Evolutionary conservation across 1,140 invertebrate genomes (phyloP).

Genomic region (Philotrypesis tridentata): DNA sequence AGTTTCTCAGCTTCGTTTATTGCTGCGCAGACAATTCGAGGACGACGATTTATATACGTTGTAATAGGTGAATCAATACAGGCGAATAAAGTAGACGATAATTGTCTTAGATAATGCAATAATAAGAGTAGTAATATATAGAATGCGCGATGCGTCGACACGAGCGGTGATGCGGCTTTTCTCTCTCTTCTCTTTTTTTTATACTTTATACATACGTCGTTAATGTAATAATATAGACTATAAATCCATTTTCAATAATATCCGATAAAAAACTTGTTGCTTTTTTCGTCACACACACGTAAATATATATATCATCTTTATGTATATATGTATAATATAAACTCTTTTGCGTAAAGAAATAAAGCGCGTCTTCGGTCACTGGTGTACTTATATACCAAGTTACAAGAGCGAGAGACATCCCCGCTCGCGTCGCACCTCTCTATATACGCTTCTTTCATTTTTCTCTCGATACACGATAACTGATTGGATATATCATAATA

Average conservation of each 20-base stretch:
- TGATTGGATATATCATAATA: slow-evolving; percentile 56
- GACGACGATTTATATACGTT: slow-evolving; percentile 10
- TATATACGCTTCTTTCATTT: background rate
- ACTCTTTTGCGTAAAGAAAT: slow-evolving; percentile 19
- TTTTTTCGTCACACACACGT: slow-evolving; percentile 5
- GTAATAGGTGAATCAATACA: background rate
- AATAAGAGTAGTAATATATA: background rate
- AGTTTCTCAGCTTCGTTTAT: slow-evolving; percentile 7
- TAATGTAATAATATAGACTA: slow-evolving; percentile 1
- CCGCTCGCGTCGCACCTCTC: slow-evolving; percentile 5
- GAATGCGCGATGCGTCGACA: background rate
- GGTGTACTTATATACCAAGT: too few relatives aligned
- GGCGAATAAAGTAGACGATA: background rate
- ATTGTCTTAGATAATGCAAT: background rate
- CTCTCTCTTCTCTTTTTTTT: too few relatives aligned
- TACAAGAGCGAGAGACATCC: slow-evolving; percentile 19
- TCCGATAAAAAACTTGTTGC: slow-evolving; percentile 13
- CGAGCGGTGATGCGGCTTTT: slow-evolving; percentile 18
- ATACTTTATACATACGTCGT: slow-evolving; percentile 35
- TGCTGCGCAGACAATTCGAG: slow-evolving; percentile 34
- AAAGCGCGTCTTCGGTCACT: slow-evolving; percentile 30
- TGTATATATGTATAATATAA: slow-evolving; percentile 7
- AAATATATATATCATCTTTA: too few relatives aligned
- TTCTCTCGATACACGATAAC: slow-evolving; percentile 22
- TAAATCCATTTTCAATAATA: slow-evolving; percentile 34